phyloP scores from a whole-genome alignment of 2,888 invertebrate species.

The Nezara viridula region DNA sequence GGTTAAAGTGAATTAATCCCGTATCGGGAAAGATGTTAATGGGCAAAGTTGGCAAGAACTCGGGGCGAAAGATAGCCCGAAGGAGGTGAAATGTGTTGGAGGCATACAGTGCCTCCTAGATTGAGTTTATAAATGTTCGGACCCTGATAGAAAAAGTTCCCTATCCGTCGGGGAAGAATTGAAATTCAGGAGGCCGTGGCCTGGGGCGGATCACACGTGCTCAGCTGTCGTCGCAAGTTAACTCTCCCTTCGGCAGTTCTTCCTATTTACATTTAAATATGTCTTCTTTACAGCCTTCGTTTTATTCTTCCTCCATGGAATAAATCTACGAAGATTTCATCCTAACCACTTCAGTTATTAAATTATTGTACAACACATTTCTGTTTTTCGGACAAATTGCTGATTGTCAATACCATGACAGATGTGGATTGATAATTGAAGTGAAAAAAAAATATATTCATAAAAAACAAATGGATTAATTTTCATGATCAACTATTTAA shows the following conservation, averaged over 20 bases:
- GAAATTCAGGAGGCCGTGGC: slow-evolving; percentile 52
- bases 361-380: not conserved
- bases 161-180: slow-evolving; percentile 28
- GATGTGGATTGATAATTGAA: no score
- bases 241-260: not conserved
- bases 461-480: no score
- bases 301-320: not conserved
- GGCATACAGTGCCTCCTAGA: slow-evolving; percentile 52
- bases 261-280: slow-evolving; percentile 38
- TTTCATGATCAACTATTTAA: no score
- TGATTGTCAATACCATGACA: no score
- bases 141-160: slow-evolving; percentile 46
- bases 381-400: no score
- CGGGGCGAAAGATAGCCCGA: slow-evolving; percentile 1
- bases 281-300: not conserved
- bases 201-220: slow-evolving; percentile 43
- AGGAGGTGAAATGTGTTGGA: slow-evolving; percentile 34
- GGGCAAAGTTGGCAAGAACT: slow-evolving; percentile 13
- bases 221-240: slow-evolving; percentile 1
- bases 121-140: slow-evolving; percentile 56
- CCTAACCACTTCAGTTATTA: not conserved
- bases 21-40: slow-evolving; percentile 45
- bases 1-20: slow-evolving; percentile 38
- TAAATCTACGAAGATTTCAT: not conserved
- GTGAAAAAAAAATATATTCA: no score